Conservation (phyloP, 2,113 vertebrate species). For the Burhinus bistriatus region DNA sequence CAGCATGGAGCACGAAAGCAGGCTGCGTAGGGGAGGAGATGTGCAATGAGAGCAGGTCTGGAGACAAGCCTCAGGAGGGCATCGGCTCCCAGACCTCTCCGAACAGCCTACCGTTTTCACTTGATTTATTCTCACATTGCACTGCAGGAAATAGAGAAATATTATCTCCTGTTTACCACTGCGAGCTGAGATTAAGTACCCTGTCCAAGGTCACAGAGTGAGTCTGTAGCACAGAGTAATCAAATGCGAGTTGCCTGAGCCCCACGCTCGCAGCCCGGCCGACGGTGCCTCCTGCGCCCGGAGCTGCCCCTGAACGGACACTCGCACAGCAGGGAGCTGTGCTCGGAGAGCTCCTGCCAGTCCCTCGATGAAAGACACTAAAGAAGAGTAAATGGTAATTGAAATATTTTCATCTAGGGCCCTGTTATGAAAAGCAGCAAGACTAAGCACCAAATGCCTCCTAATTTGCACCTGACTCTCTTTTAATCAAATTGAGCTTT, state of each 20-base stretch:
- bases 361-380: neutral
- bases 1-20: neutral
- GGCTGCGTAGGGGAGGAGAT: neutral
- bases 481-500: slow-evolving; percentile 31
- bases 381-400: neutral
- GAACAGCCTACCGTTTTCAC: neutral
- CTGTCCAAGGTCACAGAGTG: slow-evolving; percentile 1
- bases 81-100: neutral
- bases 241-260: neutral
- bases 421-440: neutral
- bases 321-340: too few species aligned
- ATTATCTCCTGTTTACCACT: slow-evolving; percentile 15
- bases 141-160: slow-evolving; percentile 45
- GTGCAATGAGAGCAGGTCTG: neutral
- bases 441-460: neutral
- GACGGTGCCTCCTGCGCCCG: neutral
- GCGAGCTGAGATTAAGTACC: neutral
- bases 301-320: neutral
- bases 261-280: neutral
- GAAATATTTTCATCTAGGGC: neutral
- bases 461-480: slow-evolving; percentile 30
- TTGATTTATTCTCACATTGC: slow-evolving; percentile 40
- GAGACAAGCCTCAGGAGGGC: neutral
- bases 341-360: neutral
- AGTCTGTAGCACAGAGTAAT: neutral